Evolutionary conservation across 1,140 invertebrate species (phyloP).

Genomic region (Akabosia matsudoensis): DNA sequence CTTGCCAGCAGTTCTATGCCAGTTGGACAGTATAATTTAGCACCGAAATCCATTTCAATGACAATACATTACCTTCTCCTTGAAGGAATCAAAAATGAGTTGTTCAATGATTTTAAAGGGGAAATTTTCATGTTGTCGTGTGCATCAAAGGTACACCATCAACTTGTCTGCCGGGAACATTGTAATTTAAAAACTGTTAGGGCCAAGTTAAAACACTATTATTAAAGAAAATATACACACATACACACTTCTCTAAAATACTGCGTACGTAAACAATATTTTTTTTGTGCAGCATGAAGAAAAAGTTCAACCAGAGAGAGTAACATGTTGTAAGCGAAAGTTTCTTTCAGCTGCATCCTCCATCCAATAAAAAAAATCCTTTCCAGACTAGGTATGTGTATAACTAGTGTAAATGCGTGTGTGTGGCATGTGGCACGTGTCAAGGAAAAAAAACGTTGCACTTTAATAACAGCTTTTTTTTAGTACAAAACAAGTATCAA

Average conservation of each 20-base stretch:
- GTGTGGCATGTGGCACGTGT: conserved; percentile 17
- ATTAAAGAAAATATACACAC: background rate
- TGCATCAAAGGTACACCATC: background rate
- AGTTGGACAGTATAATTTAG: too few species aligned
- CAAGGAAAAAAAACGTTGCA: conserved; percentile 7
- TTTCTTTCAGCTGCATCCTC: conserved; percentile 7
- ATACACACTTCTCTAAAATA: too few species aligned
- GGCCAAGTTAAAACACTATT: background rate
- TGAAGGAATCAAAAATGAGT: too few species aligned
- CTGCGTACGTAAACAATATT: too few species aligned
- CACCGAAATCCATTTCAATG: too few species aligned
- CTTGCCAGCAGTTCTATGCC: too few species aligned
- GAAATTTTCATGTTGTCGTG: too few species aligned
- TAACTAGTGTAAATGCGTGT: background rate
- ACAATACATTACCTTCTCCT: too few species aligned
- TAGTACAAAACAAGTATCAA: too few species aligned
- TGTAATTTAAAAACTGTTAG: background rate
- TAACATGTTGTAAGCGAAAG: background rate
- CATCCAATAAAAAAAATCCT: background rate
- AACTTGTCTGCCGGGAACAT: background rate
- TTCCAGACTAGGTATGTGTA: too few species aligned
- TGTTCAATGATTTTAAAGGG: too few species aligned
- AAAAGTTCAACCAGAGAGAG: background rate
- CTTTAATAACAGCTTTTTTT: conserved; percentile 11
- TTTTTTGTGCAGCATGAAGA: background rate